A percentile compares a stretch with the other conserved stretches of the same genome.
These are phyloP conservation scores for Epirrhoe alternata DNA, from an alignment of 2,888 invertebrate genomes.

Conservation along the genomic window DNA sequence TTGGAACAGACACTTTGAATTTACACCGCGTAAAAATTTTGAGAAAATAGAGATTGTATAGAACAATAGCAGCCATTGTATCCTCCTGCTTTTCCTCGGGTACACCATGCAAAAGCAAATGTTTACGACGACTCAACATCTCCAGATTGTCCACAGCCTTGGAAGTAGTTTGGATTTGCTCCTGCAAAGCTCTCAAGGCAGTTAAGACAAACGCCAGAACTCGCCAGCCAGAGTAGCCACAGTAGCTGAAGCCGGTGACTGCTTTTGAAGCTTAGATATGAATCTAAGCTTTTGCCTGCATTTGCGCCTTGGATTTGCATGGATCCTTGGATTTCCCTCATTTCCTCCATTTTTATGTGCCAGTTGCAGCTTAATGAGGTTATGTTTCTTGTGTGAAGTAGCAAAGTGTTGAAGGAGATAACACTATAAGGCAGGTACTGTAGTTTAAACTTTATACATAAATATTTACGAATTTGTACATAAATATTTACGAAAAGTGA, in stretches of 20 bases:
- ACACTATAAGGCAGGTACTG: neutral
- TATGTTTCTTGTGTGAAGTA: neutral
- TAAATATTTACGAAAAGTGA: too few relatives aligned
- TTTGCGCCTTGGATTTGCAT: neutral
- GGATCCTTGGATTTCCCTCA: neutral
- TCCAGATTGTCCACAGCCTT: slow-evolving; percentile 14
- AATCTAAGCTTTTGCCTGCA: too few relatives aligned
- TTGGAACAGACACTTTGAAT: slow-evolving; percentile 61
- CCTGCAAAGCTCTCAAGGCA: slow-evolving; percentile 8
- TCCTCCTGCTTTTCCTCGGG: slow-evolving; percentile 9
- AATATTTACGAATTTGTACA: neutral
- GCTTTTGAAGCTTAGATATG: neutral
- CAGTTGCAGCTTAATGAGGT: neutral
- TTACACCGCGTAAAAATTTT: slow-evolving; percentile 49
- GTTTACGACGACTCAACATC: slow-evolving; percentile 12
- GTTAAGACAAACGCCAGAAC: slow-evolving; percentile 2
- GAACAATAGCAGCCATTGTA: neutral
- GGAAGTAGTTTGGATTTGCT: slow-evolving; percentile 1
- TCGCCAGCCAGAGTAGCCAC: neutral
- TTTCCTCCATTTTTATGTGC: neutral
- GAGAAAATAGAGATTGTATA: neutral
- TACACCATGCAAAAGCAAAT: slow-evolving; percentile 16
- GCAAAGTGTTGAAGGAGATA: neutral
- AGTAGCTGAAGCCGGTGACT: neutral
- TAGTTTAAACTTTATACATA: neutral